Evolutionary conservation across 1,140 invertebrate species (phyloP).

Genomic region (Myzus persicae): DNA sequence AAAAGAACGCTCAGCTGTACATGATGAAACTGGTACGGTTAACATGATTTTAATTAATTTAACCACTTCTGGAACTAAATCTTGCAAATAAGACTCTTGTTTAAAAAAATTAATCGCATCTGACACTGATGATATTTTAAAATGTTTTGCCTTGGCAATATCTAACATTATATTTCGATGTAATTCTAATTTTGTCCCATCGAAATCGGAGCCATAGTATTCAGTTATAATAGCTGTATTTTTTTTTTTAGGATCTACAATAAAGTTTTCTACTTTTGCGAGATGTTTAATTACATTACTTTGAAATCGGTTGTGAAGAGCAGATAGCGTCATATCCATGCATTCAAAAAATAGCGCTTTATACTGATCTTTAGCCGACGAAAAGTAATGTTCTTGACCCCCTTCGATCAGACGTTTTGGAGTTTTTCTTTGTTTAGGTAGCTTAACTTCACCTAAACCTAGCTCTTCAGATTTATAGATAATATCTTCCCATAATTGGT

Average conservation of each 20-base stretch:
- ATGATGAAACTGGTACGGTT: conserved; percentile 2
- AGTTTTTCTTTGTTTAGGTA: not conserved
- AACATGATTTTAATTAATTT: conserved; percentile 29
- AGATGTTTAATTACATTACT: not conserved
- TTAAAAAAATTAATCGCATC: not conserved
- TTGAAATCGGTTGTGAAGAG: not conserved
- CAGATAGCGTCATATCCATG: not conserved
- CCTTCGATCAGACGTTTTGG: conserved; percentile 6
- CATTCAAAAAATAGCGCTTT: conserved; percentile 16
- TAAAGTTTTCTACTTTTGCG: not conserved
- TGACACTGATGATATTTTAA: not conserved
- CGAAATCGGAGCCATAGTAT: too few relatives aligned
- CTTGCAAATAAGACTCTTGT: not conserved
- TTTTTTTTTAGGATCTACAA: too few relatives aligned
- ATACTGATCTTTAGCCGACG: not conserved
- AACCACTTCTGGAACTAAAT: not conserved
- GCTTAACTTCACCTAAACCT: not conserved
- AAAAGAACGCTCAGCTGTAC: conserved; percentile 4
- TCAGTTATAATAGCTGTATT: not conserved
- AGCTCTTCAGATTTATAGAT: not conserved
- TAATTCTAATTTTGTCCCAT: too few relatives aligned
- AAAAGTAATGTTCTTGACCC: conserved; percentile 10
- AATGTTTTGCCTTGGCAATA: too few relatives aligned
- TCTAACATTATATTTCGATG: too few relatives aligned
- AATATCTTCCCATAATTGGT: not conserved